Evolutionary conservation across 2,113 vertebrate genomes (phyloP).

Genomic region (Myotis davidii): DNA sequence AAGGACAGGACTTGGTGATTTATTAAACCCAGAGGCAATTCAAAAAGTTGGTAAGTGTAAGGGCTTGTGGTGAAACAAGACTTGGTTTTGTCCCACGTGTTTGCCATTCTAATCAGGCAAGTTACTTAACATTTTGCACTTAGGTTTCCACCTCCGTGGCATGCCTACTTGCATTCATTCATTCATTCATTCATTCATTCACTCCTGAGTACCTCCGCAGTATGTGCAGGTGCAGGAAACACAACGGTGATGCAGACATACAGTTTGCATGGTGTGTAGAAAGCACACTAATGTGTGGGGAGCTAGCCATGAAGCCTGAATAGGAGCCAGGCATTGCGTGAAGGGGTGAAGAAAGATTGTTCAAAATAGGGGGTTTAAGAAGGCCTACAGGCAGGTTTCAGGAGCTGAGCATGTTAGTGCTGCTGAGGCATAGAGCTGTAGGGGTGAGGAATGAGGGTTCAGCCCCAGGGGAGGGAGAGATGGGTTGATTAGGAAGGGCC

Average conservation of each 20-base stretch:
- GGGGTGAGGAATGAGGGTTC: background rate
- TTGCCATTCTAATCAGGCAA: constrained; percentile 12
- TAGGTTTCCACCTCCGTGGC: background rate
- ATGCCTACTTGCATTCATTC: background rate
- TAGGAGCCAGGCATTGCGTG: background rate
- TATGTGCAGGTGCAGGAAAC: background rate
- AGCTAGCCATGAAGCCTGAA: background rate
- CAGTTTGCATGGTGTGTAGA: background rate
- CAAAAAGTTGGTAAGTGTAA: background rate
- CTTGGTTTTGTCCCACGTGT: background rate
- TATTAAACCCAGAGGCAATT: background rate
- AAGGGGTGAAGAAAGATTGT: background rate
- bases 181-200: background rate
- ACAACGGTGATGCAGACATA: background rate
- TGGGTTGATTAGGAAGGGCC: background rate
- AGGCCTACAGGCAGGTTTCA: background rate
- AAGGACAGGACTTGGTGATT: background rate
- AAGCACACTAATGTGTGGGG: background rate
- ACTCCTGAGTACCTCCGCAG: background rate
- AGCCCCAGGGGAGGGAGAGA: background rate
- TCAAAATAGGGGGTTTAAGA: background rate
- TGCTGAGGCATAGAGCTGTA: background rate
- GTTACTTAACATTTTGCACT: background rate
- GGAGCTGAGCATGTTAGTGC: background rate
- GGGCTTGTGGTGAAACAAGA: constrained; percentile 23